Evolutionary conservation across 2,888 invertebrate genomes (phyloP).

Genomic region (Rotaria magnacalcarata): DNA sequence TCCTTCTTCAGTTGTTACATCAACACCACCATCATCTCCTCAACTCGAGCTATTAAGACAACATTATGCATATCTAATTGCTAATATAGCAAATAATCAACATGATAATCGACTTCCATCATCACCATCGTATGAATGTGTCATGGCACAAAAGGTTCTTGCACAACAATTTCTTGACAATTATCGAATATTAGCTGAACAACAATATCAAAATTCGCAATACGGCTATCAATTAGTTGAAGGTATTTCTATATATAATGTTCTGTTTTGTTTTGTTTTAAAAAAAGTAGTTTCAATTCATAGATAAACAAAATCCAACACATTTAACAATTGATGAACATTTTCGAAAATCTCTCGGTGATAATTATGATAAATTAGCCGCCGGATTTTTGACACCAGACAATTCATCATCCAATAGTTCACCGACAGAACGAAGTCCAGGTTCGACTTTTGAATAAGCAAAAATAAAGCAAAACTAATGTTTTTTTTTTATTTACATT

Average conservation of each 20-base stretch:
- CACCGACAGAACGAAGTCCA: neutral
- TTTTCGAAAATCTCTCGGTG: conserved; percentile 22
- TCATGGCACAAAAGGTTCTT: conserved; percentile 10
- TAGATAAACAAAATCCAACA: neutral
- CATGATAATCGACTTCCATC: neutral
- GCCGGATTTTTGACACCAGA: conserved; percentile 5
- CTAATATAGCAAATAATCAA: neutral
- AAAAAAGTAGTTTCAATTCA: neutral
- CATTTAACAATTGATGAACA: conserved; percentile 23
- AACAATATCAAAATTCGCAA: neutral
- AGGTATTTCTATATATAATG: neutral
- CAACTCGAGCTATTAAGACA: conserved; percentile 10
- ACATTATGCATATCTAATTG: neutral
- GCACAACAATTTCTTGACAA: conserved; percentile 12
- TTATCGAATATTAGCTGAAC: neutral
- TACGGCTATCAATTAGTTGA: neutral
- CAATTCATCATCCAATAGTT: conserved; percentile 1
- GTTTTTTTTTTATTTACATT: neutral
- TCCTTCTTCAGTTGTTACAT: neutral
- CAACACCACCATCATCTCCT: neutral
- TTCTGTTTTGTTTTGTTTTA: neutral
- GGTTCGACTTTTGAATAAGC: neutral
- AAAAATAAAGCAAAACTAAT: too few species aligned
- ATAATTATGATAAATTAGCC: conserved; percentile 1
- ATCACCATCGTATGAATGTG: neutral